Base-by-base conservation (phyloP, 1,140 invertebrate species). In the Drosophila miranda region DNA sequence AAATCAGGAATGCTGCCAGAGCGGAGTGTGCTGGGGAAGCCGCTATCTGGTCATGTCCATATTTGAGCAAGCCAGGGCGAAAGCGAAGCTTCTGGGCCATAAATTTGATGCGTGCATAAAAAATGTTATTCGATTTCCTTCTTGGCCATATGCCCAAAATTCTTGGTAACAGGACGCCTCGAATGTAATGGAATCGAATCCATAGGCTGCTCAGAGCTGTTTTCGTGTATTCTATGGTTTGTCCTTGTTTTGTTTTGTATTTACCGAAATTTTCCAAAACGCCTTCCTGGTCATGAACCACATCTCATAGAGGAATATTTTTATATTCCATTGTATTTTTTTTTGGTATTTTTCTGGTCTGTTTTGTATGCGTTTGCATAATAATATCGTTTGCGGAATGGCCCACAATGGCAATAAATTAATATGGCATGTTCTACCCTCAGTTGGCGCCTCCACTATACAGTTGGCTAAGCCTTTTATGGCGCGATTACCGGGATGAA, bases 31-130 rank as follows among this genome's bases (percentile, higher is more conserved):
- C 14, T 30, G 28, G 34, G 51, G 26, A n/a, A 30, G 34, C 6
- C 34, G 68, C 59, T 73, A 73, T 73, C 69, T 53, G 70, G 43
- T 38, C 44, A 56, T 30, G 64, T 68, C 64, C 62, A 56, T 68
- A 48, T 58, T 63, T 64, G 46, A 38, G 28, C n/a, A 9, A 14
- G 51, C 23, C 30, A 26, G 48, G 42, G 41, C 34, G 34, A 38
- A 38, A 19, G 48, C 30, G 45, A n/a, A 11, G 26, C 34, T 30
- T 49, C 43, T 56, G 56, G 76, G 77, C 51, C 78, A 86, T 87
- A 86, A 86, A 86, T 84, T 84, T 86, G 61, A 78, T 81, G 81
- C 64, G 66, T 55, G 77, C 81, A 86, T 86, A 78, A 86, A 86
- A 75, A 74, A 74, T 52, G 78, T 63, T 80, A 77, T 80, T 76